Percentiles rank a stretch among this genome's conserved stretches.
These are phyloP conservation scores for Melanotaenia duboulayi DNA, from an alignment of 2,113 vertebrate species.

Conservation along the genomic window DNA sequence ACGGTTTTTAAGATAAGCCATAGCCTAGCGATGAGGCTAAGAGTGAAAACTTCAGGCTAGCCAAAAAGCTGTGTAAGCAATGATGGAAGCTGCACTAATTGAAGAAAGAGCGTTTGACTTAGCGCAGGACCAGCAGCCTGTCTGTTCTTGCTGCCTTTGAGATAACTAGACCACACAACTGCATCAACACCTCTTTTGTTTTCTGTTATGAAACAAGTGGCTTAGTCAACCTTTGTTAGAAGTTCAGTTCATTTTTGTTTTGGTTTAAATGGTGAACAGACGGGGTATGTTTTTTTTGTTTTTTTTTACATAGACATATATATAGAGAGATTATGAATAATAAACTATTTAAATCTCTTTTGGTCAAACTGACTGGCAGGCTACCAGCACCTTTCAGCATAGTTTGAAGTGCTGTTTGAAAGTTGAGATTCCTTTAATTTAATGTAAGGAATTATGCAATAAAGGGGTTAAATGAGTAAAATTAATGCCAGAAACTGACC, in stretches of 20 bases:
- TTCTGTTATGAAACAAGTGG: constrained; percentile 8
- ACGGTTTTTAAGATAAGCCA: constrained; percentile 66
- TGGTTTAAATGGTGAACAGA: not conserved
- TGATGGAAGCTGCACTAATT: constrained; percentile 59
- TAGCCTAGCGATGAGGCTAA: constrained; percentile 57
- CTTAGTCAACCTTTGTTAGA: not conserved
- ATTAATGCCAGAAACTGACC: no score
- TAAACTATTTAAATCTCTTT: not conserved
- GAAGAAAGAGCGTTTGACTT: constrained; percentile 68
- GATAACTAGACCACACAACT: constrained; percentile 69
- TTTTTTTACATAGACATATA: not conserved
- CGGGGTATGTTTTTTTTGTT: not conserved
- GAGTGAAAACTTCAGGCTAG: constrained; percentile 54
- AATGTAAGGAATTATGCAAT: no score
- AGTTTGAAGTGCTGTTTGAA: no score
- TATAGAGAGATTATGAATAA: not conserved
- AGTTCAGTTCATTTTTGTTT: not conserved
- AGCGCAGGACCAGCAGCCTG: constrained; percentile 17
- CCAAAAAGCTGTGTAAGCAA: constrained; percentile 72
- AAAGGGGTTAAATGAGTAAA: no score
- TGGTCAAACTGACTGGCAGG: no score
- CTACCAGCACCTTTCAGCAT: no score
- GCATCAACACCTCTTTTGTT: constrained; percentile 33
- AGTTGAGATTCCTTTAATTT: no score
- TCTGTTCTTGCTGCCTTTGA: constrained; percentile 23